These are phyloP conservation scores for Drosophila atroscutellata DNA, from an alignment of 2,888 invertebrate species.

Conservation along the genomic window DNA sequence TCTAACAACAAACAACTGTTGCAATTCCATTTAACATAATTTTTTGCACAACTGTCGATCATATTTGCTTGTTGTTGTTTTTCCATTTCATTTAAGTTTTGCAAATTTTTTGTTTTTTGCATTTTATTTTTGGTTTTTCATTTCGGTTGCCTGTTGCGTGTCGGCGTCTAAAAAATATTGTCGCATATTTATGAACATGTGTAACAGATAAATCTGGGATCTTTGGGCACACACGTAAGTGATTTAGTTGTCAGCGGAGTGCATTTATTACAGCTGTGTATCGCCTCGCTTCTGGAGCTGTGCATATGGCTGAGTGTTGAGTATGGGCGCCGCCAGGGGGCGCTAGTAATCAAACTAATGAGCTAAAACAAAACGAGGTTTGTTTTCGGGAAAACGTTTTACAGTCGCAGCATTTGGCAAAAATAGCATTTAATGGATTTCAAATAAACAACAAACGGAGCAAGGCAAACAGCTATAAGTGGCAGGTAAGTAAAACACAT, in stretches of 20 bases:
- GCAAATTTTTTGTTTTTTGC: neutral
- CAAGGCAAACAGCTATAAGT: conserved; percentile 30
- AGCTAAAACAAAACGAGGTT: conserved; percentile 46
- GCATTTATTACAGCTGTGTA: conserved; percentile 77
- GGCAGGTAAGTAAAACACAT: conserved; percentile 40
- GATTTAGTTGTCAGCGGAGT: conserved; percentile 81
- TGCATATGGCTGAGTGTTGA: conserved; percentile 5
- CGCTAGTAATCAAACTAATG: conserved; percentile 79
- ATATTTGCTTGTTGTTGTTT: conserved; percentile 36
- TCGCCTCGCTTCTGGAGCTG: conserved; percentile 32
- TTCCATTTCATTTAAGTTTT: neutral
- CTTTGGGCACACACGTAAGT: conserved; percentile 68
- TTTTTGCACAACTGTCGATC: conserved; percentile 67
- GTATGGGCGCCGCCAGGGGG: conserved; percentile 50
- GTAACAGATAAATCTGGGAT: conserved; percentile 76
- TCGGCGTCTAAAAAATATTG: conserved; percentile 70
- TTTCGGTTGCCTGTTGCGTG: conserved; percentile 19
- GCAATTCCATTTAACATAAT: conserved; percentile 76
- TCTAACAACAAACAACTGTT: conserved; percentile 78
- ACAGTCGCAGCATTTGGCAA: conserved; percentile 63
- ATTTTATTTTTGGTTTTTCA: conserved; percentile 6
- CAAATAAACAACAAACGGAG: conserved; percentile 55
- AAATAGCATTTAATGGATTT: conserved; percentile 85
- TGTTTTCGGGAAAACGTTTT: conserved; percentile 20
- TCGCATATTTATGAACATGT: conserved; percentile 82